phyloP scores from a whole-genome alignment of 2,113 vertebrate genomes.

The Platichthys flesus region DNA sequence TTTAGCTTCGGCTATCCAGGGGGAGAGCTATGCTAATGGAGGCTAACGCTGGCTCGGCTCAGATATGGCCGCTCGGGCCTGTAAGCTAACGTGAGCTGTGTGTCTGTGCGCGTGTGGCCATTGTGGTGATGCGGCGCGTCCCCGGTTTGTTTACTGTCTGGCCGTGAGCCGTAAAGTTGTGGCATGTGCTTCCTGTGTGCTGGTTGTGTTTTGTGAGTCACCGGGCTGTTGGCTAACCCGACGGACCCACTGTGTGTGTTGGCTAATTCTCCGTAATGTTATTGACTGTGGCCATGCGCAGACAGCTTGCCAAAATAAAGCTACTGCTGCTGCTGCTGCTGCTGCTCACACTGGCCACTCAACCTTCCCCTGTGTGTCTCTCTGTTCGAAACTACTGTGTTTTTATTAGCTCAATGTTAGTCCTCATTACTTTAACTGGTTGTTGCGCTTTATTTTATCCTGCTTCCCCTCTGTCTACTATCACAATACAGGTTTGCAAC shows the following conservation, averaged over 20 bases:
- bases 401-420: not conserved
- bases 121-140: conserved; percentile 42
- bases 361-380: conserved; percentile 52
- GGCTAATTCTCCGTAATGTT: conserved; percentile 65
- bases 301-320: conserved; percentile 70
- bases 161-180: conserved; percentile 47
- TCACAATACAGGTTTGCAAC: not conserved
- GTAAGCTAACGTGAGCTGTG: conserved; percentile 44
- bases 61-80: conserved; percentile 75
- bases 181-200: conserved; percentile 25
- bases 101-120: not conserved
- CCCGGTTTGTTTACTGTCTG: conserved; percentile 51
- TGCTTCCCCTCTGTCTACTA: not conserved
- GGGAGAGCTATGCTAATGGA: conserved; percentile 74
- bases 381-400: not conserved
- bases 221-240: conserved; percentile 27
- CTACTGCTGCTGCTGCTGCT: conserved; percentile 9
- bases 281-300: conserved; percentile 81
- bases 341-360: conserved; percentile 66
- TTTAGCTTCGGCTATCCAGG: conserved; percentile 73
- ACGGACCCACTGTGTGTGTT: conserved; percentile 58
- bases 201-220: conserved; percentile 11
- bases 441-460: not conserved
- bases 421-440: not conserved
- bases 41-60: conserved; percentile 38